These are phyloP conservation scores for Erythrolamprus reginae DNA, from an alignment of 2,113 vertebrate genomes.

Conservation along the genomic window DNA sequence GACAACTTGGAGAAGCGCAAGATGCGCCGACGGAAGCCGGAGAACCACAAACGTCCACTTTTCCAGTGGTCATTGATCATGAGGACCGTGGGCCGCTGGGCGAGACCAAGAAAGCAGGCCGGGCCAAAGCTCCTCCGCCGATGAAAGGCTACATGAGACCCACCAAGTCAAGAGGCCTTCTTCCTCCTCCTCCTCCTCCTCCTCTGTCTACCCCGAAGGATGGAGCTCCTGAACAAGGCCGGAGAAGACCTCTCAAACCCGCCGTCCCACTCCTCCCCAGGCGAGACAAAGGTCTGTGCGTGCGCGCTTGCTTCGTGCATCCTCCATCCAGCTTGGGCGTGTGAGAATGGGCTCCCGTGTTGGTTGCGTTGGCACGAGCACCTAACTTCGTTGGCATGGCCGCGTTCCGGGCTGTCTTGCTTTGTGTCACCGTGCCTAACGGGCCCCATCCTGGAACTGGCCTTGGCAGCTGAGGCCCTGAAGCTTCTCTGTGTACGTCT, in stretches of 20 bases:
- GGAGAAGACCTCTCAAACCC: constrained; percentile 18
- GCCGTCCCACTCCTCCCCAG: constrained; percentile 7
- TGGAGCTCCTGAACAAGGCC: constrained; percentile 26
- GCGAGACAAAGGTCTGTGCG: constrained; percentile 42
- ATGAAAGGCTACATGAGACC: constrained; percentile 77
- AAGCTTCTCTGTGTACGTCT: not conserved
- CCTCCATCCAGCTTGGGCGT: constrained; percentile 40
- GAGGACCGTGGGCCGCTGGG: not conserved
- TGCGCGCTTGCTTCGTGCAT: constrained; percentile 50
- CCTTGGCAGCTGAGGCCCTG: not conserved
- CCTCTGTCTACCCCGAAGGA: not conserved
- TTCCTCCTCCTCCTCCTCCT: not conserved
- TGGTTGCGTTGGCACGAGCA: constrained; percentile 51
- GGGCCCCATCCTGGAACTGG: not conserved
- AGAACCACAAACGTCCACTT: not conserved
- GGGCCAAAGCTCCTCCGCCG: constrained; percentile 39
- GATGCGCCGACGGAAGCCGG: accelerated
- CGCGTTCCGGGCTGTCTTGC: constrained; percentile 35
- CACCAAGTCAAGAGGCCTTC: constrained; percentile 63
- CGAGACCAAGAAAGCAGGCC: constrained; percentile 46
- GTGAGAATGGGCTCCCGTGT: constrained; percentile 23
- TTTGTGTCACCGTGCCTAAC: too few species aligned
- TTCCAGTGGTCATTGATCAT: not conserved
- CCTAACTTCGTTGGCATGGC: constrained; percentile 43
- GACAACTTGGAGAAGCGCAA: not conserved